Evolutionary conservation across 2,113 vertebrate genomes (phyloP).

Genomic region (Oncorhynchus gorbuscha): DNA sequence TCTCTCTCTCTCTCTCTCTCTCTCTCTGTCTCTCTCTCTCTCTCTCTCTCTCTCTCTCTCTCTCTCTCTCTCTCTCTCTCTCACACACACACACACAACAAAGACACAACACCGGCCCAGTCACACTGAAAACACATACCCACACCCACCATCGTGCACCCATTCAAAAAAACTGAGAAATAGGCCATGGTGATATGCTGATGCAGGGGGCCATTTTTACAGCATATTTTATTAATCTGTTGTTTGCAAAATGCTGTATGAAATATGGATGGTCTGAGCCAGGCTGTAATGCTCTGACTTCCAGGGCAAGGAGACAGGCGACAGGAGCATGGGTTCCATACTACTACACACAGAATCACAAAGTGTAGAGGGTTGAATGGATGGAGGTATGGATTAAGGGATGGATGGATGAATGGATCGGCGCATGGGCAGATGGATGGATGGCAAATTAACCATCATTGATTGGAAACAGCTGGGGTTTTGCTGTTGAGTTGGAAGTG

Average conservation of each 20-base stretch:
- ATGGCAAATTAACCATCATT: constrained; percentile 2
- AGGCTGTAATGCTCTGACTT: constrained; percentile 59
- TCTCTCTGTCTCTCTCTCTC: too few relatives aligned
- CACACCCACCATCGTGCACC: constrained; percentile 5
- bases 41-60: too few relatives aligned
- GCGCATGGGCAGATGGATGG: constrained; percentile 12
- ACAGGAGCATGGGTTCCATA: constrained; percentile 34
- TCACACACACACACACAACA: neutral
- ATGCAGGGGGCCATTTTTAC: constrained; percentile 66
- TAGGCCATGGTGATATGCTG: constrained; percentile 64
- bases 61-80: constrained; percentile 42
- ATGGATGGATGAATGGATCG: neutral
- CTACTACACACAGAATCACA: constrained; percentile 26
- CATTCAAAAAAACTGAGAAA: constrained; percentile 61
- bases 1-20: too few relatives aligned
- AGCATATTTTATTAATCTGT: constrained; percentile 74
- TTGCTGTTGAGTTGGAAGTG: neutral
- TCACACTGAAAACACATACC: constrained; percentile 23
- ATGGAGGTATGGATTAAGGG: neutral
- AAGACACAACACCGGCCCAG: constrained; percentile 22
- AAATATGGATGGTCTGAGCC: constrained; percentile 74
- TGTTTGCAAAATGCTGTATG: constrained; percentile 77
- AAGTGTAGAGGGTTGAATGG: neutral
- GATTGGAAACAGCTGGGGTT: neutral
- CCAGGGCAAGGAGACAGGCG: constrained; percentile 22